A percentile compares a stretch with the other conserved stretches of the same genome.
Conservation (phyloP, 1,140 invertebrate species). For the Ceratosolen fusciceps region DNA sequence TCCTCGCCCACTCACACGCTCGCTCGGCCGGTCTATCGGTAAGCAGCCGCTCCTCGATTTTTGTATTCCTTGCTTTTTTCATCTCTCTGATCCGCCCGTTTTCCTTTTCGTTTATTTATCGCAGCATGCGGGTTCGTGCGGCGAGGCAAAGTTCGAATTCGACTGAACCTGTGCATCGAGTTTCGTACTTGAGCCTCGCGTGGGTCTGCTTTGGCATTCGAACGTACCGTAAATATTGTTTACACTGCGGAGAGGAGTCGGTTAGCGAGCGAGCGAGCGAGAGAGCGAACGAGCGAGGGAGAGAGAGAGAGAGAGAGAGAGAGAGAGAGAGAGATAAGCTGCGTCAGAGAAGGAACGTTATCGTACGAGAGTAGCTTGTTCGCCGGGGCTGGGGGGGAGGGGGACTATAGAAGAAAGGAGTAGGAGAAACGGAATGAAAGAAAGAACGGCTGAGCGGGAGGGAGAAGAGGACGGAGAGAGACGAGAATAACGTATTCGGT, state of each 20-base stretch:
- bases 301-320: conserved; percentile 3
- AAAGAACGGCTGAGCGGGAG: too few relatives aligned
- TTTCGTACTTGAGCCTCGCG: conserved; percentile 28
- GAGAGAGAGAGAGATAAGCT: background rate
- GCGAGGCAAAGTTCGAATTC: conserved; percentile 23
- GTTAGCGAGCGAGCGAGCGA: background rate
- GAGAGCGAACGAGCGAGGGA: background rate
- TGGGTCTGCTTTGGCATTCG: background rate
- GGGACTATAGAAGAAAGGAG: too few relatives aligned
- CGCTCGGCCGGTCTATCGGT: too few relatives aligned
- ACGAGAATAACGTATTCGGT: conserved; percentile 6
- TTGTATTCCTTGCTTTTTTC: conserved; percentile 1
- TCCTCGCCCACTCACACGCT: too few relatives aligned
- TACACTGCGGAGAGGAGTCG: conserved; percentile 2
- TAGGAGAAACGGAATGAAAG: too few relatives aligned
- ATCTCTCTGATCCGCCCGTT: conserved; percentile 11
- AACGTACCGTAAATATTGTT: conserved; percentile 22
- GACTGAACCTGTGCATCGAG: conserved; percentile 45
- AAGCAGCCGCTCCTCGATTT: too few relatives aligned
- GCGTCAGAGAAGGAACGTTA: too few relatives aligned
- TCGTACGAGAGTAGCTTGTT: too few relatives aligned
- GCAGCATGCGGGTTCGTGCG: conserved; percentile 9
- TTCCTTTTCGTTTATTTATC: conserved; percentile 33
- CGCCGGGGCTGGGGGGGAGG: background rate
- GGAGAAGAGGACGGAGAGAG: background rate